phyloP scores from a whole-genome alignment of 1,140 invertebrate species.

The Leptonema lineaticorne region DNA sequence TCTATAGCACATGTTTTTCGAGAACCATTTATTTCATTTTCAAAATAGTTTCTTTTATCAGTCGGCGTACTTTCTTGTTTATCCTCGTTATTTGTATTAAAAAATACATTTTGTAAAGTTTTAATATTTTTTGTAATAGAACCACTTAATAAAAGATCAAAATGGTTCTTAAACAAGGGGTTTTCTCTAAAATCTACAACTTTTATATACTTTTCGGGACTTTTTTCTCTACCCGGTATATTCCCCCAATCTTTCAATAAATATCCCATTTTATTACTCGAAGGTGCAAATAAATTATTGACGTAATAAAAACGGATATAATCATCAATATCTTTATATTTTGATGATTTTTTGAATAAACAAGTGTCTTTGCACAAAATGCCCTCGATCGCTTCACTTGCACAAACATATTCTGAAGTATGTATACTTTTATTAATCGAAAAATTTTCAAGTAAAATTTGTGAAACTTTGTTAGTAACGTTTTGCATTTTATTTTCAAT shows the following conservation, averaged over 20 bases:
- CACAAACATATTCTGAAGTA: not conserved
- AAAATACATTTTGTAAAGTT: conserved; percentile 41
- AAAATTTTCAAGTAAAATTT: conserved; percentile 45
- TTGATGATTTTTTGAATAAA: not conserved
- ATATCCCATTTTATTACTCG: conserved; percentile 46
- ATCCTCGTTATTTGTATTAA: not conserved
- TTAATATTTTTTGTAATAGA: conserved; percentile 38
- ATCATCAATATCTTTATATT: conserved; percentile 46
- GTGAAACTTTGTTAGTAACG: conserved; percentile 47
- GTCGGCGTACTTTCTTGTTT: no score
- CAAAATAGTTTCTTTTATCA: no score
- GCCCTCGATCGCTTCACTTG: not conserved
- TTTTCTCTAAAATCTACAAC: conserved; percentile 44
- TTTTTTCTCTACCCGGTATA: conserved; percentile 52
- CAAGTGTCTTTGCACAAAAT: not conserved
- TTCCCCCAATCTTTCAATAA: conserved; percentile 52
- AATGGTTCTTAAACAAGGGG: conserved; percentile 46
- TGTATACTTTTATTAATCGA: not conserved
- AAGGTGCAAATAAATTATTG: conserved; percentile 44
- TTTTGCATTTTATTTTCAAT: conserved; percentile 47
- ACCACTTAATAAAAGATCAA: conserved; percentile 50
- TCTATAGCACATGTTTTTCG: no score
- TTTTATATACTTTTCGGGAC: conserved; percentile 44
- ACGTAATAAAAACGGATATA: conserved; percentile 51
- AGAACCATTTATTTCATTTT: no score